Evolutionary conservation across 2,888 invertebrate species (phyloP), one percentile per base, ranked within the genome.

Genomic region (Chalcis sispes): DNA sequence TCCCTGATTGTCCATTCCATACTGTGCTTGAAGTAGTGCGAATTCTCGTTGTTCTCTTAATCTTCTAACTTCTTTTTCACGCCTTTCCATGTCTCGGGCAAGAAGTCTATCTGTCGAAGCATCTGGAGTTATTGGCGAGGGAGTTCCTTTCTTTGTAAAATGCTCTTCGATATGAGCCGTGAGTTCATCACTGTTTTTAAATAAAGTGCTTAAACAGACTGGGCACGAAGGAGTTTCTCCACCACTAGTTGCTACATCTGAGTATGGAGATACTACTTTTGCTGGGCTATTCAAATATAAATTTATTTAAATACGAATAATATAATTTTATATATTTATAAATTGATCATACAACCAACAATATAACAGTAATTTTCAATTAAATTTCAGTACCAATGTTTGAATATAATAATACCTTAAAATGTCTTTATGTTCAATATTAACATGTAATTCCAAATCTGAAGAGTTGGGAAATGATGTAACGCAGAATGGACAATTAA

Each of bases 1-100:
- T 5, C 94, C 95, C 83, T 95, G 95, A 86, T 95, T 95, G 85
- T 95, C 95, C 96, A 96, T 96, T 1, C 96, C 96, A 84, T 96
- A 96, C 86, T 95, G 95, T 1, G 95, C 95, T 85, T 94, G 89
- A 46, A 96, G 87, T 89, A 95, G 89, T 84, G 95, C 94, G 86
- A 96, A 96, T 86, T 96, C 95, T 58, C 93, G 92, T 84, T 95
- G 94, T 84, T 96, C 95, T 27, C 94, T 90, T 79, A 93, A 91
- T 80, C 92, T 91, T 81, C 94, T 91, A 0, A 94, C 94, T 84
- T 95, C 94, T 77, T 91, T 90, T 78, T 93, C 88, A 56, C 90
- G 87, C 79, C 90, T 89, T 79, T 91, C 91, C 82, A 92, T 89
- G 81, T 91, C 91, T 70, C 90, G 89, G 0, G 91, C 91, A 23